Percentiles rank a stretch among this genome's conserved stretches.
Evolutionary conservation across 2,113 vertebrate species (phyloP).

Genomic region (Amphilophus citrinellus): DNA sequence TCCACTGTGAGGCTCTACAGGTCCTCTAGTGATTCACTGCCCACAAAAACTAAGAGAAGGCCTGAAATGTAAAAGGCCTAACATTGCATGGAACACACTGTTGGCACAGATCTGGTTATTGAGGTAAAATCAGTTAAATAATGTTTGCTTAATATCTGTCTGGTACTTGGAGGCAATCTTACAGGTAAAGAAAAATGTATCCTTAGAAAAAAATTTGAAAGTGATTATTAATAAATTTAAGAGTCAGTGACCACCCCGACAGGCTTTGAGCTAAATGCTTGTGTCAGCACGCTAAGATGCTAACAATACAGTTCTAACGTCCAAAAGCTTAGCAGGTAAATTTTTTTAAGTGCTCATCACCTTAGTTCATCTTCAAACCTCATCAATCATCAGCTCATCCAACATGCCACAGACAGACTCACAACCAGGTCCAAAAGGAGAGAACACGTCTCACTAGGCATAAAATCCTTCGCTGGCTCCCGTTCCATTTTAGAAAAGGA

Average conservation of each 20-base stretch:
- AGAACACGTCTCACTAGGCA: too few species aligned
- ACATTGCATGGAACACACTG: not conserved
- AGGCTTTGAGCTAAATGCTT: not conserved
- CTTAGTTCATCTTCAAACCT: too few species aligned
- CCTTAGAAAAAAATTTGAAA: not conserved
- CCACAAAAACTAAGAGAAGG: not conserved
- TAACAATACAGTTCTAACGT: not conserved
- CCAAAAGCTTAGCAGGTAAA: too few species aligned
- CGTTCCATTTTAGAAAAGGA: too few species aligned
- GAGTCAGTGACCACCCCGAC: not conserved
- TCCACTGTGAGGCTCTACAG: conserved; percentile 41
- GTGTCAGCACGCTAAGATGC: not conserved
- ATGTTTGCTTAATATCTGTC: conserved; percentile 4
- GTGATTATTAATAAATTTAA: not conserved
- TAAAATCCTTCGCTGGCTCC: too few species aligned
- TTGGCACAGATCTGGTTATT: conserved; percentile 3
- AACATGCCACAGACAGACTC: too few species aligned
- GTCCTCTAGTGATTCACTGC: not conserved
- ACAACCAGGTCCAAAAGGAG: too few species aligned
- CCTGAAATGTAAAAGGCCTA: not conserved
- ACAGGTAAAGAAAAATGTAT: too few species aligned
- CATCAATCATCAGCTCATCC: too few species aligned
- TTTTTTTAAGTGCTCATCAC: too few species aligned
- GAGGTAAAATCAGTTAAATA: not conserved
- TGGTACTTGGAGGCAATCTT: not conserved